Base-by-base conservation (phyloP, 2,797 vertebrate genomes). In the Aeoliscus strigatus region DNA sequence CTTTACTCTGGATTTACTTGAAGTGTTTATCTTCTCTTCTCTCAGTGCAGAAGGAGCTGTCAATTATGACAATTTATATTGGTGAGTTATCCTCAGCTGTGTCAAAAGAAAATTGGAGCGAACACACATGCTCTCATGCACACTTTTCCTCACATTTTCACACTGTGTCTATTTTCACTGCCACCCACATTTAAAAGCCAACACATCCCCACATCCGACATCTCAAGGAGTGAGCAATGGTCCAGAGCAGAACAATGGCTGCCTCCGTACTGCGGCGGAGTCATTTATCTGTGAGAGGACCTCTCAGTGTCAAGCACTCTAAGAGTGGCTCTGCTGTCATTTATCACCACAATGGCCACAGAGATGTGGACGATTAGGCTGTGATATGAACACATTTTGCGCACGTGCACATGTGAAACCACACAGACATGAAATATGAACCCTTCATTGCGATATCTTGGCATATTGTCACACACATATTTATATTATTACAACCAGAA, bases 271-370 rank as follows among this genome's bases (percentile, higher is more conserved):
- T 33, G 66, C 30, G 5, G 32, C 36, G 39, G 55, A 70, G 65
- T 84, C 76, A 46, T 86, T 86, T 83, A 80, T 84, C 83, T 80
- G 79, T 72, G 75, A 62, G 75, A 65, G 54, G 63, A 77, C 79
- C 80, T 68, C 73, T 70, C 65, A 26, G 57, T 76, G 57, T 81
- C 69, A 62, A 69, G 60, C 45, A 14, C 46, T 27, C 51, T 45
- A 16, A 35, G 63, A 75, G 67, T 65, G 44, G 58, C 71, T 21
- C 43, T 10, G 26, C 31, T 63, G 56, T 46, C 70, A 70, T 85
- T 80, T 62, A 72, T 83, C 73, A 71, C 35, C n/a, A 9, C 48
- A 31, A 26, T 30, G 14, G 34, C 38, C 14, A 8, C 21, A 39
- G 43, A 56, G n/a, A n/a, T n/a, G n/a, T 48, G 59, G 66, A 27